Base-by-base conservation (phyloP, 1,140 invertebrate species). In the Orchestia grillus region DNA sequence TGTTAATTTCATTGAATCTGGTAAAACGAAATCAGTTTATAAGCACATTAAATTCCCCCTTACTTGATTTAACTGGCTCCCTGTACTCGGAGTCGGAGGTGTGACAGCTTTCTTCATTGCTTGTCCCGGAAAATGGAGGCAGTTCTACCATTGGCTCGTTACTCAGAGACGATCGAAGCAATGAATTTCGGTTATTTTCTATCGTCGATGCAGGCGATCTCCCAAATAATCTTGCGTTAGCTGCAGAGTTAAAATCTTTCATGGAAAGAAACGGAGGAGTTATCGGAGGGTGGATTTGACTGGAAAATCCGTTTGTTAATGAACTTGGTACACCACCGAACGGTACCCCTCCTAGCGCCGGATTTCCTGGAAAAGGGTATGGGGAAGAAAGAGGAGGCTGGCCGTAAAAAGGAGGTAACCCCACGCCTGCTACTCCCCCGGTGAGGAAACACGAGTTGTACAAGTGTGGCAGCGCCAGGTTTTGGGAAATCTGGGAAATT, bases 351-450 rank as follows among this genome's bases (percentile, higher is more conserved):
- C 88, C 88, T 41, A 90, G 42, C 88, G 28, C 88, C 15, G 88
- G 88, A 43, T 41, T 42, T 11, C 44, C 19, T 16, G 92, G 92
- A 44, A 45, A 94, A 44, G 92, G 36, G 44, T 94, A 94, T 40
- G 43, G 92, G 43, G 92, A 47, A 47, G 92, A 44, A 8, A 94
- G 92, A 8, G 43, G 43, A 40, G 92, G 92, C 88, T 90, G 88
- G 23, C 92, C 92, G 36, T 94, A 94, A 44, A 94, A 94, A n/a
- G 92, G 92, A 19, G 92, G 92, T 94, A 94, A 45, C 44, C 92
- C 92, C 8, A 94, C 92, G 0, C 44, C 43, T 40, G 92, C 92
- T 47, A 94, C 44, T 44, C 92, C 92, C 41, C 92, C 92, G 11
- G 92, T 45, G 3, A 94, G 92, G 23, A 94, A 47, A 47, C 92